A percentile compares a stretch with the other conserved stretches of the same genome.
Evolutionary conservation across 2,797 vertebrate species (phyloP).

Genomic region (Chelon auratus): DNA sequence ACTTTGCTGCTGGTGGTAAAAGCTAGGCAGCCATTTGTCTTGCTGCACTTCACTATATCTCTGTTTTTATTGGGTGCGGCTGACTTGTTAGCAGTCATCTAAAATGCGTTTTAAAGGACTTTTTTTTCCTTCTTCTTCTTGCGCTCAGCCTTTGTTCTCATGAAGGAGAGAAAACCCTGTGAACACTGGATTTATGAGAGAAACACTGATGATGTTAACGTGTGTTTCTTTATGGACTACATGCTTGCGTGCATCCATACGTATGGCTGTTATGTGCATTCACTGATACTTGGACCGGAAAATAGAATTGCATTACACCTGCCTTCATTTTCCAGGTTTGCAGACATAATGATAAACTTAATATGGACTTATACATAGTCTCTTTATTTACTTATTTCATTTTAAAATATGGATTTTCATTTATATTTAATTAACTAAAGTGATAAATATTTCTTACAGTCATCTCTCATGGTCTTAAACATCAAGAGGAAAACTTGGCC

Average conservation of each 20-base stretch:
- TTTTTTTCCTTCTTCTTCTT: not conserved
- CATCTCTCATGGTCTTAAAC: too few relatives aligned
- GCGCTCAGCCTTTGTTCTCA: constrained; percentile 48
- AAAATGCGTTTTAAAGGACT: constrained; percentile 51
- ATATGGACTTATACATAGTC: too few relatives aligned
- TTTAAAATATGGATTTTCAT: too few relatives aligned
- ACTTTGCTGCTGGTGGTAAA: constrained; percentile 39
- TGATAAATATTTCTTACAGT: not conserved
- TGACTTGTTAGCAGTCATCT: constrained; percentile 66
- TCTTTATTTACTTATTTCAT: too few relatives aligned
- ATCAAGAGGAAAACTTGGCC: too few relatives aligned
- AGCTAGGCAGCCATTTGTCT: constrained; percentile 54
- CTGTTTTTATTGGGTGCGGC: constrained; percentile 72
- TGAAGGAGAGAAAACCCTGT: constrained; percentile 18
- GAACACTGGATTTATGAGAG: not conserved
- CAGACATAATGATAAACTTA: too few relatives aligned
- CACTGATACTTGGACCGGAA: not conserved
- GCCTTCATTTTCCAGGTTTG: not conserved
- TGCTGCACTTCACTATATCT: constrained; percentile 58
- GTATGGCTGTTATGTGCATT: not conserved
- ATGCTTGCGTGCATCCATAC: not conserved
- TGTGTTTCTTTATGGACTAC: constrained; percentile 3
- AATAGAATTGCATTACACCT: not conserved
- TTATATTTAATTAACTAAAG: not conserved
- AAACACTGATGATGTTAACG: constrained; percentile 16